Base-by-base conservation (phyloP, 1,140 invertebrate species). In the Eumeta japonica region DNA sequence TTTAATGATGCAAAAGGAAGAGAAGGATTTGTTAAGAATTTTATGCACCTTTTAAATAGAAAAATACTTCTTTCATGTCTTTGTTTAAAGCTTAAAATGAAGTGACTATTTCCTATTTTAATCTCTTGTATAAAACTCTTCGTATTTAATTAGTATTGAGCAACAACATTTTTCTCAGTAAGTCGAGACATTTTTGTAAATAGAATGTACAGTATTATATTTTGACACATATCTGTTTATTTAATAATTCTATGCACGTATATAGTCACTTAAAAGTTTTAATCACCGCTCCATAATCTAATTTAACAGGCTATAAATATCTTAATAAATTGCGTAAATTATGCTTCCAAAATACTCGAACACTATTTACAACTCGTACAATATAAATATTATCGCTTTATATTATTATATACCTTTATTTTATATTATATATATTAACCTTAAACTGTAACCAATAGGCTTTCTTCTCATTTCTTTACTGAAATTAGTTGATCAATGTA, bases 281-380 rank as follows among this genome's bases (percentile, higher is more conserved):
- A 18, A 41, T 41, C 41, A 39, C 41, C 41, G 38, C 31, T 41
- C 39, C 37, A 44, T 39, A 48, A n/a, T n/a, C n/a, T n/a, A 46
- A 48, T 48, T 52, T 41, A 46, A 46, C 50, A 52, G 43, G 48
- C 37, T 41, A 44, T 46, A 52, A 46, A 44, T 37, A 52, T 43
- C 36, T 46, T 45, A 36, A 42, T 39, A 43, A 52, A 48, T 51
- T 51, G 49, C 45, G 48, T 44, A 41, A 36, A 44, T 49, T 46
- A 43, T 39, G 18, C 41, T 35, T 33, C 18, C 37, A 39, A 40
- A 36, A 36, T 39, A 39, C 41, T 14, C 37, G 27, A 36, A 35
- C 20, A 20, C 29, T 28, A 18, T n/a, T 30, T 14, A 43, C 28
- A 48, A 16, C 42, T 49, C 38, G 35, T 41, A 39, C 44, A 46